Percentiles rank a stretch among this genome's conserved stretches.
Conservation (phyloP, 2,888 invertebrate genomes). For the Diloba caeruleocephala region DNA sequence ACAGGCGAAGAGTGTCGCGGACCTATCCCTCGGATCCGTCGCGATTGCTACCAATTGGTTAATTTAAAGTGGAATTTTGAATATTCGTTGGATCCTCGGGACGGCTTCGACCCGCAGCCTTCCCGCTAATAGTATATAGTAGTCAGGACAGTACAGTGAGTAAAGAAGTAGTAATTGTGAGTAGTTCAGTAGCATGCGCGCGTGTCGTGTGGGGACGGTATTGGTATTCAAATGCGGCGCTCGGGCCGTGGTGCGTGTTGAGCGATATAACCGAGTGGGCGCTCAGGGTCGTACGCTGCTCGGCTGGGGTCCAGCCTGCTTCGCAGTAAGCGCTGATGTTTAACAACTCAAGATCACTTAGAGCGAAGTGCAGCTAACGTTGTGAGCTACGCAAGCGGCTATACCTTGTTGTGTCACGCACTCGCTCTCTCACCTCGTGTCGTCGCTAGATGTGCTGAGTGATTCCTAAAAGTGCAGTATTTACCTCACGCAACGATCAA, state of each 20-base stretch:
- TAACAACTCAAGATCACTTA: slow-evolving; percentile 29
- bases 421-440: slow-evolving; percentile 89
- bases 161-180: slow-evolving; percentile 87
- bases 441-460: slow-evolving; percentile 87
- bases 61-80: slow-evolving; percentile 64
- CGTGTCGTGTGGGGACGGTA: slow-evolving; percentile 89
- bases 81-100: slow-evolving; percentile 82
- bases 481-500: slow-evolving; percentile 67
- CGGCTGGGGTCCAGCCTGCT: slow-evolving; percentile 8
- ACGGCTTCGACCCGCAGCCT: slow-evolving; percentile 80
- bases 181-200: slow-evolving; percentile 87
- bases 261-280: slow-evolving; percentile 61
- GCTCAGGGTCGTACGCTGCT: slow-evolving; percentile 35
- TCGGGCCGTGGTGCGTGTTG: slow-evolving; percentile 85
- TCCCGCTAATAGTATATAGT: slow-evolving; percentile 85
- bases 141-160: slow-evolving; percentile 85
- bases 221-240: slow-evolving; percentile 93
- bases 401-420: slow-evolving; percentile 72
- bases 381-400: slow-evolving; percentile 48
- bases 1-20: slow-evolving; percentile 81
- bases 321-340: slow-evolving; percentile 22
- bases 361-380: slow-evolving; percentile 22
- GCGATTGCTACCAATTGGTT: slow-evolving; percentile 63
- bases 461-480: slow-evolving; percentile 85
- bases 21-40: slow-evolving; percentile 79